Evolutionary conservation across 2,797 vertebrate species (phyloP).

Genomic region (Siniperca obscura): DNA sequence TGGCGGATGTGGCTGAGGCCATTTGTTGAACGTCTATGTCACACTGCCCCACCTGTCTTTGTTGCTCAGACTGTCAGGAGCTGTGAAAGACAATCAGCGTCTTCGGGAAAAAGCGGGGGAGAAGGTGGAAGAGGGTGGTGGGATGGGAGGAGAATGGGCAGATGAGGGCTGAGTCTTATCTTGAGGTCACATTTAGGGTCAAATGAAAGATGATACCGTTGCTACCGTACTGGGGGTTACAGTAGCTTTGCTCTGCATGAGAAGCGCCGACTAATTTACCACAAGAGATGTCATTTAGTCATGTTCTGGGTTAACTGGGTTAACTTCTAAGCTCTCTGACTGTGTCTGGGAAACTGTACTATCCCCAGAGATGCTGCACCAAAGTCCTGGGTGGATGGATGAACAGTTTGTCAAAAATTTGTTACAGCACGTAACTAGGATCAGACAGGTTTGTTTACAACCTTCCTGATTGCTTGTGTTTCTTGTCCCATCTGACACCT

Average conservation of each 20-base stretch:
- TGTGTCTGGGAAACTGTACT: not conserved
- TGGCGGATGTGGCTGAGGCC: conserved; percentile 11
- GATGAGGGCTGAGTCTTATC: conserved; percentile 47
- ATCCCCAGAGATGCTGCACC: not conserved
- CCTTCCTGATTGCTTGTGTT: too few relatives aligned
- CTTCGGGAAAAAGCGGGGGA: not conserved
- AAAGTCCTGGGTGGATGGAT: not conserved
- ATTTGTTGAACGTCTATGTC: conserved; percentile 57
- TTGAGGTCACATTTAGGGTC: conserved; percentile 56
- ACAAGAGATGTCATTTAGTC: conserved; percentile 3
- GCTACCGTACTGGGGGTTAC: conserved; percentile 39
- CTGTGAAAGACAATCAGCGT: conserved; percentile 51
- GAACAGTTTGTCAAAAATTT: not conserved
- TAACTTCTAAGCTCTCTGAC: too few relatives aligned
- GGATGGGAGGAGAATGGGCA: conserved; percentile 9
- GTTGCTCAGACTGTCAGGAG: conserved; percentile 50
- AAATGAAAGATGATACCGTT: conserved; percentile 60
- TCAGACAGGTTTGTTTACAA: too few relatives aligned
- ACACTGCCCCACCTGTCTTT: conserved; percentile 53
- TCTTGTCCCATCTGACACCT: too few relatives aligned
- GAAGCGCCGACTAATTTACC: not conserved
- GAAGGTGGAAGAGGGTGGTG: conserved; percentile 7
- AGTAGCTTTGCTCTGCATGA: conserved; percentile 19
- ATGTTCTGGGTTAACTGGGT: conserved; percentile 2
- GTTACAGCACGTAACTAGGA: too few relatives aligned